Conservation (phyloP, 2,888 invertebrate species). For the Acanthoscelides obtectus region DNA sequence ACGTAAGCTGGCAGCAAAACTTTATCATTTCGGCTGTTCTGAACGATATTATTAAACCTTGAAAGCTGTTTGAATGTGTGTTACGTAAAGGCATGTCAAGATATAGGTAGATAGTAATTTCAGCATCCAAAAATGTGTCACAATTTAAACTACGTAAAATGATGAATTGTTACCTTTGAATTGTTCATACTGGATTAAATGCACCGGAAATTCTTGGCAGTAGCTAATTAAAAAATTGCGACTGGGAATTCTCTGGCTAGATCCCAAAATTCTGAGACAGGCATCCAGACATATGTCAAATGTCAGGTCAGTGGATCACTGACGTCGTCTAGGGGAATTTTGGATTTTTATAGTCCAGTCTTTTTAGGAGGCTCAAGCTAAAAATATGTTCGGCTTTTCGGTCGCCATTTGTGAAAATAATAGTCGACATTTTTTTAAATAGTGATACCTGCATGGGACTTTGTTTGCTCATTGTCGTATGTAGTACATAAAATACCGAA, state of each 20-base stretch:
- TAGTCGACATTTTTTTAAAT: no score
- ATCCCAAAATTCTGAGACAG: not conserved
- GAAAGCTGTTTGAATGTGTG: not conserved
- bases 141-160: not conserved
- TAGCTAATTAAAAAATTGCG: not conserved
- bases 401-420: no score
- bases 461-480: no score
- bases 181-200: not conserved
- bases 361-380: no score
- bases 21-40: no score
- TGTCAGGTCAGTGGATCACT: not conserved
- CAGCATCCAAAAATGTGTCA: not conserved
- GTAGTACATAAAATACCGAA: no score
- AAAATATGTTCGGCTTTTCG: no score
- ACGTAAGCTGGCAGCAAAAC: no score
- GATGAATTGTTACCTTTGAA: not conserved
- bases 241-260: not conserved
- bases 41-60: no score
- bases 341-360: no score
- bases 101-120: not conserved
- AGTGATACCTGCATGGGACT: no score
- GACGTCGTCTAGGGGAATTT: not conserved
- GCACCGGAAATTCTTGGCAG: not conserved
- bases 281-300: not conserved
- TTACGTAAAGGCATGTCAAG: not conserved